Conservation (phyloP, 1,140 invertebrate species). For the Aricia agestis region DNA sequence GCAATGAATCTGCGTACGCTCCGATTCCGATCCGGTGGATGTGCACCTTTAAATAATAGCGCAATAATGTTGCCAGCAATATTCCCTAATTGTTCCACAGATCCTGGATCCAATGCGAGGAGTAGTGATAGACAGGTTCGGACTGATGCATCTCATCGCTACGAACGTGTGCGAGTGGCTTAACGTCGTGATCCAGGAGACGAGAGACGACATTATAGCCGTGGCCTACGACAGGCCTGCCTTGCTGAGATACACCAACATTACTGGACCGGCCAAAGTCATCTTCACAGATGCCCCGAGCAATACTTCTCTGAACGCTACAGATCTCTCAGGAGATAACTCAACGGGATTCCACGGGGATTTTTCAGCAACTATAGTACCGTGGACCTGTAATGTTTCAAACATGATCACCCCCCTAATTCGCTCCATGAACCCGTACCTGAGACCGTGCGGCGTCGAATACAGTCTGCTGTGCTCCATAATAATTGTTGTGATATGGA, state of each 20-base stretch:
- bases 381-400: conserved; percentile 63
- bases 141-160: conserved; percentile 78
- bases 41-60: too few relatives aligned
- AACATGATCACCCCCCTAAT: conserved; percentile 80
- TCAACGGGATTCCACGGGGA: conserved; percentile 26
- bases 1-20: too few relatives aligned
- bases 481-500: conserved; percentile 80
- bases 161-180: conserved; percentile 82
- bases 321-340: neutral
- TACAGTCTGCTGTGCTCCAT: conserved; percentile 85
- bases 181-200: conserved; percentile 80
- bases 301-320: neutral
- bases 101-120: conserved; percentile 68
- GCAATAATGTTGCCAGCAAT: neutral
- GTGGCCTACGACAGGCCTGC: conserved; percentile 51
- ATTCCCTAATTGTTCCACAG: conserved; percentile 28
- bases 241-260: conserved; percentile 47
- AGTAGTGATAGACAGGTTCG: conserved; percentile 77
- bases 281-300: conserved; percentile 35
- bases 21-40: too few relatives aligned
- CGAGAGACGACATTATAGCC: conserved; percentile 78
- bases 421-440: conserved; percentile 80
- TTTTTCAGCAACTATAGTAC: conserved; percentile 36
- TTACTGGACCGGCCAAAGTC: conserved; percentile 39
- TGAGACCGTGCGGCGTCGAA: conserved; percentile 85